phyloP scores from a whole-genome alignment of 2,888 invertebrate species.

The Sinohyriopsis cumingii region DNA sequence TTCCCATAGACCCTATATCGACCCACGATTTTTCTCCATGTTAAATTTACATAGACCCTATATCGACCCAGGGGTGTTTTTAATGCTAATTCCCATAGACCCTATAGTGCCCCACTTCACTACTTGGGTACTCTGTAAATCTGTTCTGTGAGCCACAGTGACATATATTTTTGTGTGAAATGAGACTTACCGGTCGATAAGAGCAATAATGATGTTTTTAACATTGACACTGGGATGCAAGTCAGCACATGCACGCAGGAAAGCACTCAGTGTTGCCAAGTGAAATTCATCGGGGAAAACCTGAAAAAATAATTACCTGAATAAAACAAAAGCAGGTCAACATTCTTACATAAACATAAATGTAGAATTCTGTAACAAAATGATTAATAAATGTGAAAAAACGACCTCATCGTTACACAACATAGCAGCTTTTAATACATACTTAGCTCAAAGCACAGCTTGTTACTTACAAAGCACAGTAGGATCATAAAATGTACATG shows the following conservation, averaged over 20 bases:
- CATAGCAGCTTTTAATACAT: background rate
- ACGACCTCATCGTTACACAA: background rate
- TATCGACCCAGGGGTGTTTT: too few species aligned
- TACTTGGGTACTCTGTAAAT: too few species aligned
- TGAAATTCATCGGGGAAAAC: conserved; percentile 99
- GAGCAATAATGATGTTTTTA: conserved; percentile 96
- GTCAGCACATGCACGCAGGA: conserved; percentile 97
- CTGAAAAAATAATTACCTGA: conserved; percentile 66
- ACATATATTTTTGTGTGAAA: background rate
- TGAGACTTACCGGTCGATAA: conserved; percentile 83
- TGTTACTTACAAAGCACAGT: background rate
- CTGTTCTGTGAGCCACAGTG: background rate
- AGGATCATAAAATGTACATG: too few species aligned
- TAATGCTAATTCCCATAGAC: too few species aligned
- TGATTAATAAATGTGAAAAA: too few species aligned
- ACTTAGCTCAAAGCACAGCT: background rate
- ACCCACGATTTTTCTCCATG: too few species aligned
- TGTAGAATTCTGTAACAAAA: too few species aligned
- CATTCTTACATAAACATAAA: background rate
- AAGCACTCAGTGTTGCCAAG: conserved; percentile 93
- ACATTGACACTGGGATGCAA: conserved; percentile 96
- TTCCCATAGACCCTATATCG: too few species aligned
- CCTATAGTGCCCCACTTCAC: too few species aligned
- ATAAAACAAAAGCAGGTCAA: background rate
- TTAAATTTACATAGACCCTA: too few species aligned